Evolutionary conservation across 2,888 invertebrate species (phyloP).

Genomic region (Leucophora obtusa): DNA sequence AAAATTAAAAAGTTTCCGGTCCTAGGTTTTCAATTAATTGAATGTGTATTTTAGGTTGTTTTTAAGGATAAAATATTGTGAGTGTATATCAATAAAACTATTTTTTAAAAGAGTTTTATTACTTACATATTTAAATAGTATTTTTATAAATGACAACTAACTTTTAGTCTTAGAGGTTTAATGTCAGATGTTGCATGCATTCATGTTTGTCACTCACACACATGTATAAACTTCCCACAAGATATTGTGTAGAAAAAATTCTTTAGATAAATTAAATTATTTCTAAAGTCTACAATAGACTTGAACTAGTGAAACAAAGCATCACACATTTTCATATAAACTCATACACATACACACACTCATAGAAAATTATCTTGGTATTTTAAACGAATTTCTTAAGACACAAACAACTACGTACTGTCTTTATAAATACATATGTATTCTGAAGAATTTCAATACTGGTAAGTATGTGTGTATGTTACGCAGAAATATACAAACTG

Average conservation of each 20-base stretch:
- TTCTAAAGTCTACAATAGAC: conserved; percentile 44
- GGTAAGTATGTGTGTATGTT: too few relatives aligned
- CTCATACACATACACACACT: neutral
- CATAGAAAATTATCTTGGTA: neutral
- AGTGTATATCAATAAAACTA: too few relatives aligned
- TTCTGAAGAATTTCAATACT: too few relatives aligned
- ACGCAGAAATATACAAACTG: too few relatives aligned
- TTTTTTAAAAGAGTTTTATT: too few relatives aligned
- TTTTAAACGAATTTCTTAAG: conserved; percentile 40
- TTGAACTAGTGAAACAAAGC: conserved; percentile 41
- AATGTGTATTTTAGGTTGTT: too few relatives aligned
- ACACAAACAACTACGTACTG: conserved; percentile 1
- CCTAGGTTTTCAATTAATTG: too few relatives aligned
- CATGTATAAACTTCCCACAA: conserved; percentile 3
- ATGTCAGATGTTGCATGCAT: neutral
- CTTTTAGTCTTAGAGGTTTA: neutral
- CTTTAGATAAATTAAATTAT: conserved; percentile 52
- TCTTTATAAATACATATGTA: neutral
- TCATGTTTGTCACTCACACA: neutral
- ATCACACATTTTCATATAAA: neutral
- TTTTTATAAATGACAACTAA: neutral
- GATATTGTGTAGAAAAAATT: conserved; percentile 31
- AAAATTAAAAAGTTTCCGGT: too few relatives aligned
- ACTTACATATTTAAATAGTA: too few relatives aligned
- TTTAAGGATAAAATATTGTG: too few relatives aligned